phyloP scores from a whole-genome alignment of 2,888 invertebrate genomes.

The Teleogryllus oceanicus region DNA sequence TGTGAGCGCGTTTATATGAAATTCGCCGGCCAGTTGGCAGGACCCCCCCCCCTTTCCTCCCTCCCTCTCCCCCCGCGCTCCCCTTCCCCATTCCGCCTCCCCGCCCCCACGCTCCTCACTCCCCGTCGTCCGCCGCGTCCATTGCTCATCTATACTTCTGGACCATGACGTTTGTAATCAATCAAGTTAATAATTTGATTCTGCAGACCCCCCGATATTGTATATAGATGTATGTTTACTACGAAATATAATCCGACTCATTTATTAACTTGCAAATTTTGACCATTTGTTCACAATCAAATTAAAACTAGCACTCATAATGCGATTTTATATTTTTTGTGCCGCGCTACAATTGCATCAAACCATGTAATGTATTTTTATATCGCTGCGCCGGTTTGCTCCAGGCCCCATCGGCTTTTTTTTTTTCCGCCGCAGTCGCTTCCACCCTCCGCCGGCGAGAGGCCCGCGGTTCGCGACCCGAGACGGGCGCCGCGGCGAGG shows the following conservation, averaged over 20 bases:
- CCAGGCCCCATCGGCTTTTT: not conserved
- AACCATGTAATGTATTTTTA: slow-evolving; percentile 18
- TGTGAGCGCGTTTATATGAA: slow-evolving; percentile 28
- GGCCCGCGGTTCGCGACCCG: not conserved
- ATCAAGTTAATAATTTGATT: slow-evolving; percentile 39
- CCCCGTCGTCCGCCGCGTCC: slow-evolving; percentile 35
- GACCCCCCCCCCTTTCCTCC: slow-evolving; percentile 22
- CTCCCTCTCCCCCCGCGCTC: slow-evolving; percentile 32
- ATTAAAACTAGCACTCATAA: slow-evolving; percentile 36
- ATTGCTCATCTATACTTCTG: slow-evolving; percentile 37
- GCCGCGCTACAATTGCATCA: slow-evolving; percentile 18
- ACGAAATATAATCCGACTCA: slow-evolving; percentile 37
- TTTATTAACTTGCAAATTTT: slow-evolving; percentile 37
- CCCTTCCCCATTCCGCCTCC: slow-evolving; percentile 41
- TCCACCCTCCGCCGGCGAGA: not conserved
- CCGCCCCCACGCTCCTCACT: slow-evolving; percentile 36
- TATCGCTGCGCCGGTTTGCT: slow-evolving; percentile 6
- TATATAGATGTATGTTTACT: slow-evolving; percentile 35
- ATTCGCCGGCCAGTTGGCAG: slow-evolving; percentile 28
- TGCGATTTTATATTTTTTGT: slow-evolving; percentile 29
- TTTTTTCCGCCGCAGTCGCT: not conserved
- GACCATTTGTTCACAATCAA: slow-evolving; percentile 37
- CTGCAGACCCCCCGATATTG: slow-evolving; percentile 30
- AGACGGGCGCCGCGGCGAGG: not conserved
- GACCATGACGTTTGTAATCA: slow-evolving; percentile 38